These are phyloP conservation scores for Diarsia rubi DNA, from an alignment of 2,888 invertebrate species.

Conservation along the genomic window DNA sequence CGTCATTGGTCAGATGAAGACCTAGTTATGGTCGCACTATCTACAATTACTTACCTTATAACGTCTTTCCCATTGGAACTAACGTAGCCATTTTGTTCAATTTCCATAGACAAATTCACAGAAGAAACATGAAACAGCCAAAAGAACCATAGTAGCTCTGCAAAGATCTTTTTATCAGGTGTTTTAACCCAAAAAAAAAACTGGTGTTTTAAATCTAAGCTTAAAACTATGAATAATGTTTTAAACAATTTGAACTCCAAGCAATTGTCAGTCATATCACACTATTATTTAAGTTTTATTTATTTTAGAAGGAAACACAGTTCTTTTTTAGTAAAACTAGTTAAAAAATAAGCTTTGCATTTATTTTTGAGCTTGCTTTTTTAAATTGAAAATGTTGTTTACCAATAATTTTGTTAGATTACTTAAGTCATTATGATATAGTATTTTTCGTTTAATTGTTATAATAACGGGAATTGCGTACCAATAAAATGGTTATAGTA, in stretches of 20 bases:
- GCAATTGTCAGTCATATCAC: slow-evolving; percentile 80
- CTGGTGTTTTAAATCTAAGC: slow-evolving; percentile 32
- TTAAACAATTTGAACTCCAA: slow-evolving; percentile 55
- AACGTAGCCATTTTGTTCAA: background rate
- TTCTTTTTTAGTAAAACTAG: slow-evolving; percentile 41
- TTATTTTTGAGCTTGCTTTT: slow-evolving; percentile 60
- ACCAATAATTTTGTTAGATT: slow-evolving; percentile 2
- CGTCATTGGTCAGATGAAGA: background rate
- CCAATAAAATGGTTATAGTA: slow-evolving; percentile 1
- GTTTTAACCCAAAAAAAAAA: no score
- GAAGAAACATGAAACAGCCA: background rate
- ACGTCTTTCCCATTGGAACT: background rate
- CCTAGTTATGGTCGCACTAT: background rate
- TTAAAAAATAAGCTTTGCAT: slow-evolving; percentile 67
- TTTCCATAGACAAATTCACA: background rate
- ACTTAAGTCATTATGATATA: background rate
- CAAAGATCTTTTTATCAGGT: slow-evolving; percentile 19
- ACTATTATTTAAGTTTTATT: slow-evolving; percentile 54
- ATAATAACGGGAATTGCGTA: slow-evolving; percentile 28
- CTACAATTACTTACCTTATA: background rate
- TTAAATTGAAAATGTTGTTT: slow-evolving; percentile 3
- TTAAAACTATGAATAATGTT: slow-evolving; percentile 35
- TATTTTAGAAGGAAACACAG: slow-evolving; percentile 20
- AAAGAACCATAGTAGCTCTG: background rate
- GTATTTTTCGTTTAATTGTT: slow-evolving; percentile 3